Conservation (phyloP, 2,888 invertebrate genomes). For the Tridacna crocea region DNA sequence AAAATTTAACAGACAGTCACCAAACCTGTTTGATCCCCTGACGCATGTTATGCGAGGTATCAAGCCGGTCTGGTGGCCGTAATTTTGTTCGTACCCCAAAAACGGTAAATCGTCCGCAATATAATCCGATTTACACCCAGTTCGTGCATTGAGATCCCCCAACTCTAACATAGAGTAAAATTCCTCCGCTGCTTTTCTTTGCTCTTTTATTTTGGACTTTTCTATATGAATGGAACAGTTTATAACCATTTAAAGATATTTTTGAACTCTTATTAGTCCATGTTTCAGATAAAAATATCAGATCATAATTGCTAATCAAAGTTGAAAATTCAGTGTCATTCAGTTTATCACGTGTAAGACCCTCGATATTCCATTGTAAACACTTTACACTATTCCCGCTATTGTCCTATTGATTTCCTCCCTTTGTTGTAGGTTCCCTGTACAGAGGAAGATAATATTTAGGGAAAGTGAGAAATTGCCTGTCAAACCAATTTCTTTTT, state of each 20-base stretch:
- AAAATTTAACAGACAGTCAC: conserved; percentile 8
- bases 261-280: conserved; percentile 4
- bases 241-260: conserved; percentile 4
- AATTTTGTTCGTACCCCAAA: not conserved
- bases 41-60: not conserved
- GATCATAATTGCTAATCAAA: not conserved
- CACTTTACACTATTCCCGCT: not conserved
- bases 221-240: conserved; percentile 1
- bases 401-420: not conserved
- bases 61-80: not conserved
- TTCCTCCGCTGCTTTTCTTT: not conserved
- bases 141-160: conserved; percentile 39
- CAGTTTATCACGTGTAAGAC: not conserved
- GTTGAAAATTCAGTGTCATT: conserved; percentile 1
- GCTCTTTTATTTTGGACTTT: conserved; percentile 1
- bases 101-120: not conserved
- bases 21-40: conserved; percentile 8
- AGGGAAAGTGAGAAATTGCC: too few species aligned
- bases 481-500: too few species aligned
- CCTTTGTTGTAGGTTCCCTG: not conserved
- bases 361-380: not conserved
- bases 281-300: conserved; percentile 11
- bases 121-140: not conserved
- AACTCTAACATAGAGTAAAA: conserved; percentile 2
- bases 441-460: too few species aligned